Conservation (phyloP, 2,888 invertebrate species). For the Cephalotes varians region DNA sequence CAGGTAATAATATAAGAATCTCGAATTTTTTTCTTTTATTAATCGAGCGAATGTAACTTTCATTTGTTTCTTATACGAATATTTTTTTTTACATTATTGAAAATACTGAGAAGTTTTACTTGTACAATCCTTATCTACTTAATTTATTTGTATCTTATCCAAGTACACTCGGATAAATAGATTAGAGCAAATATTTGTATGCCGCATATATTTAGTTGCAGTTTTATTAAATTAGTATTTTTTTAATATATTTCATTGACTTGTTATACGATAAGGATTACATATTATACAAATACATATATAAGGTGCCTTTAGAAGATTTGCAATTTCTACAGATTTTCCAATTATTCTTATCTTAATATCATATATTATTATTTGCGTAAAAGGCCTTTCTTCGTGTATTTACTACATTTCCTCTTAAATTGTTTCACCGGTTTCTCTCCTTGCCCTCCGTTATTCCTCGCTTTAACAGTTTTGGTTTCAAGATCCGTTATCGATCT, state of each 20-base stretch:
- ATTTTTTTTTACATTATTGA: not conserved
- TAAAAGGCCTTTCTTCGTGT: constrained; percentile 72
- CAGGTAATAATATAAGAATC: constrained; percentile 16
- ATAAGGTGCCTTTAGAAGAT: not conserved
- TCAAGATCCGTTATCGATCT: constrained; percentile 65
- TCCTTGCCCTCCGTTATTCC: constrained; percentile 80
- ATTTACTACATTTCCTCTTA: constrained; percentile 81
- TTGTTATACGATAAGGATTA: constrained; percentile 9
- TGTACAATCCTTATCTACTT: constrained; percentile 3
- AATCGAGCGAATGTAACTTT: constrained; percentile 33
- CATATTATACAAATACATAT: not conserved
- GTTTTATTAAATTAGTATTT: constrained; percentile 7
- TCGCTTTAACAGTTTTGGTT: constrained; percentile 53
- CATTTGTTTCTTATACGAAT: not conserved
- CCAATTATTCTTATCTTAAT: constrained; percentile 6
- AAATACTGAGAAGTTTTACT: not conserved
- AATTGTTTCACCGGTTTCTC: constrained; percentile 81
- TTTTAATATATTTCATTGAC: constrained; percentile 3
- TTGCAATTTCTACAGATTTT: not conserved
- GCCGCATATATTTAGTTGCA: not conserved
- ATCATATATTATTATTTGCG: constrained; percentile 64
- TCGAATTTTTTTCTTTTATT: constrained; percentile 52
- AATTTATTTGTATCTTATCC: constrained; percentile 10
- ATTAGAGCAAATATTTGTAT: constrained; percentile 7
- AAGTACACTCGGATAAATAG: not conserved